Base-by-base conservation (phyloP, 2,113 vertebrate species). In the Colistium nudipinnis region DNA sequence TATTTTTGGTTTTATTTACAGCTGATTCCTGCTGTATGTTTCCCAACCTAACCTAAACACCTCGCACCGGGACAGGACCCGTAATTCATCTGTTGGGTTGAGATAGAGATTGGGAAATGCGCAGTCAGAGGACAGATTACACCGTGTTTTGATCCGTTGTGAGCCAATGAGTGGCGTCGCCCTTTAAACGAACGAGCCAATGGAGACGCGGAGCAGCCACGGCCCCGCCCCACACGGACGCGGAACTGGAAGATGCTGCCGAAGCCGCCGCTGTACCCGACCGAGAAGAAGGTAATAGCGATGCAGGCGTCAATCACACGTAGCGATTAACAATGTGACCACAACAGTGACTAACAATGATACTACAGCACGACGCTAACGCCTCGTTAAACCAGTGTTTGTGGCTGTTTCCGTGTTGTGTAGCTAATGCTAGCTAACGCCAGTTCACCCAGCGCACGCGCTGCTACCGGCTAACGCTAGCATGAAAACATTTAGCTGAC, bases 171-270 rank as follows among this genome's bases (percentile, higher is more conserved):
- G 71, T 10, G 53, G 31, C 74, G 28, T 79, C 10, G 65, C 76
- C 81, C 84, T 88, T 90, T 87, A 87, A 88, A 60, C 25, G 10
- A 36, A 75, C 28, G 16, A 22, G 49, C 77, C 70, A 57, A 53
- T 75, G 49, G 52, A 20, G 3, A 39, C 5, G 52, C 56, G 31
- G 27, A 16, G 14, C 25, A 13, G 10, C 2, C 41, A n/a, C n/a
- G 39, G 35, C 14, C 30, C 30, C 4, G 30, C 30, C 30, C 30
- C 4, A 39, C 38, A 6, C 6, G 16, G 16, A 27, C 56, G 28
- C 66, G 44, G 59, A 38, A 22, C 36, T 35, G 3, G 19, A 51
- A 39, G 76, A 78, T 87, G 84, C 80, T 74, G 72, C 48, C 62
- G 70, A 36, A 62, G 68, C 41, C 31, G 66, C 66, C 45, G 22